Evolutionary conservation across 2,888 invertebrate species (phyloP), one percentile per base, ranked within the genome.

Genomic region (Cosmopolites sordidus): DNA sequence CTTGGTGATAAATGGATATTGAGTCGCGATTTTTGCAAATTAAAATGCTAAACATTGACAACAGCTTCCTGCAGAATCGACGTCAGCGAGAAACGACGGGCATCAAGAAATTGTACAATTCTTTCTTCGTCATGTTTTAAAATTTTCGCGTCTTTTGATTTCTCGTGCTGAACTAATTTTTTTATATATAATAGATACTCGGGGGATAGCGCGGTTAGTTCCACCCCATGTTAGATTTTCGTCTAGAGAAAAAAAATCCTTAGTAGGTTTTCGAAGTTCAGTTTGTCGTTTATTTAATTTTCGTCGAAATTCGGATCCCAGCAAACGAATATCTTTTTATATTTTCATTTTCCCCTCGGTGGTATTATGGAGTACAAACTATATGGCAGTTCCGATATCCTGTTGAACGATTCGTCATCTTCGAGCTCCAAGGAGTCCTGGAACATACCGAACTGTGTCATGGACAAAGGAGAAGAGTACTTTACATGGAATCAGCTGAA

Each of bases 51-150:
- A 82, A 81, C 75, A 78, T 84, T 66, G 83, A 85, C 73, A 86
- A 85, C 76, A 83, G 84, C 71, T 80, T 89, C 67, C 80, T 89
- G 56, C 86, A 88, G 73, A 87, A 86, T 71, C 89, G 88, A 72
- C 83, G 89, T 68, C 89, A 89, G 75, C 79, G 88, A 70, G 89
- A 89, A 75, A 87, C 88, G 17, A 89, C 89, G 43, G 89, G 89
- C 58, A 88, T 89, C 69, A 89, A 89, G 76, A 89, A 89, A 75
- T 78, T 89, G 72, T 89, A 89, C 78, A 89, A 89, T 77, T 89
- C 89, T 58, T 89, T 89, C 77, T 89, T 89, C 74, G 89, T 89
- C 63, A 82, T 89, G 74, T 89, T 89, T 77, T 89, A 89, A 88
- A 78, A 41, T n/a, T 40, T 40, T 14, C 40, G 17, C 30, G 8